Evolutionary conservation across 1,140 invertebrate species (phyloP).

Genomic region (Saxidomus purpurata): DNA sequence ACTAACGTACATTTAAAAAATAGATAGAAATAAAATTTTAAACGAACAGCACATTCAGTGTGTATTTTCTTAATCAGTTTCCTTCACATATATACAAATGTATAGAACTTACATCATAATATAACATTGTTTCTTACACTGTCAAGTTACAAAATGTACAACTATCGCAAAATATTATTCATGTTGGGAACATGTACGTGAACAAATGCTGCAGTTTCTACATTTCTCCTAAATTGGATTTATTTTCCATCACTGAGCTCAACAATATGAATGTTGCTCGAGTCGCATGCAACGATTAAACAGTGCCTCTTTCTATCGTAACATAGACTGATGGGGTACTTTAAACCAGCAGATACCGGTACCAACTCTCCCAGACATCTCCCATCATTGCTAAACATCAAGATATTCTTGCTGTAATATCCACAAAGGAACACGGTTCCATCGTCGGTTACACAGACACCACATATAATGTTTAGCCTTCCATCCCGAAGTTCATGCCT

Average conservation of each 20-base stretch:
- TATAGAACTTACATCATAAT: too few relatives aligned
- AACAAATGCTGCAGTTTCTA: too few relatives aligned
- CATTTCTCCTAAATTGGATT: too few relatives aligned
- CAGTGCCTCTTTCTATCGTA: background rate
- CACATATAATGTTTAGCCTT: background rate
- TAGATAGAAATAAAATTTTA: too few relatives aligned
- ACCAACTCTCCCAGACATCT: background rate
- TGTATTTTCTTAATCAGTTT: too few relatives aligned
- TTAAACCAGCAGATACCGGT: background rate
- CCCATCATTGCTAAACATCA: background rate
- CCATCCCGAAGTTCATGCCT: background rate
- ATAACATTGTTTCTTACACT: too few relatives aligned
- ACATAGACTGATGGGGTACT: background rate
- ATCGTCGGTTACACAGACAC: background rate
- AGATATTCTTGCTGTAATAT: background rate
- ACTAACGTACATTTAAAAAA: too few relatives aligned
- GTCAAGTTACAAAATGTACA: too few relatives aligned
- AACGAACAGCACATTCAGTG: too few relatives aligned
- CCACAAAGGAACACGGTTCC: background rate
- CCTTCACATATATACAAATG: too few relatives aligned
- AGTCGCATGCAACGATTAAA: background rate
- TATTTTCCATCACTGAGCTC: background rate
- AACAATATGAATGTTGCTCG: background rate
- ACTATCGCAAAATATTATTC: too few relatives aligned
- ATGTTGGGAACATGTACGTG: too few relatives aligned